Conservation (phyloP, 2,113 vertebrate genomes). For the Sturnus vulgaris region DNA sequence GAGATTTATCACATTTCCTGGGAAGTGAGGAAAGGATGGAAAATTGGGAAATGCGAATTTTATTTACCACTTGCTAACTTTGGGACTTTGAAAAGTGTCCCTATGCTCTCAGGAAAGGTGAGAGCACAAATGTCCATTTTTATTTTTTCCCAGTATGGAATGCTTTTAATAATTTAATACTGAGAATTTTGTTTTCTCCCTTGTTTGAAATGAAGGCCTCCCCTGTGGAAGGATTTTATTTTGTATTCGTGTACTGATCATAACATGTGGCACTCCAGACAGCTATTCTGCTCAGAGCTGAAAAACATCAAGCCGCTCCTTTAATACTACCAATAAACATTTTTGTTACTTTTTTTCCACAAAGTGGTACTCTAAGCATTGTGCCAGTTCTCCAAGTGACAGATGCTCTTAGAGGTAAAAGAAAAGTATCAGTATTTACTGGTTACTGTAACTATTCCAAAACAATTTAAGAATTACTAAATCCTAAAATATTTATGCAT, state of each 20-base stretch:
- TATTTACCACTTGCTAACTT: not conserved
- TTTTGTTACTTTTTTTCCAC: not conserved
- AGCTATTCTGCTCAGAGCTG: conserved; percentile 22
- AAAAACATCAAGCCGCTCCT: not conserved
- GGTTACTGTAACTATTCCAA: not conserved
- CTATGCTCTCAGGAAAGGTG: not conserved
- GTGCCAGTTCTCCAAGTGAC: conserved; percentile 1
- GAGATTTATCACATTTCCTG: not conserved
- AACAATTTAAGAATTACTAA: conserved; percentile 8
- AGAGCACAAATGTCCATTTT: not conserved
- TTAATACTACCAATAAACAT: conserved; percentile 36
- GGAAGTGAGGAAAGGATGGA: not conserved
- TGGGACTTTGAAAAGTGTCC: not conserved
- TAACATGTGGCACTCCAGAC: conserved; percentile 27
- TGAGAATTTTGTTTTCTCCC: not conserved
- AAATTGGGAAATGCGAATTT: not conserved
- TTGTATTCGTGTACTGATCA: not conserved
- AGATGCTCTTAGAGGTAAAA: conserved; percentile 4
- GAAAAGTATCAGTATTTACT: conserved; percentile 31
- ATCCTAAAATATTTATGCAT: conserved; percentile 27
- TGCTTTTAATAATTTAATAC: not conserved
- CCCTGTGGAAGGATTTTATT: not conserved
- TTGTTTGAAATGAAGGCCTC: not conserved
- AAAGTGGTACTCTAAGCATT: not conserved
- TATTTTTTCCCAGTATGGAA: not conserved